These are phyloP conservation scores for Chrysoperla carnea DNA, from an alignment of 1,140 invertebrate species.

Conservation along the genomic window DNA sequence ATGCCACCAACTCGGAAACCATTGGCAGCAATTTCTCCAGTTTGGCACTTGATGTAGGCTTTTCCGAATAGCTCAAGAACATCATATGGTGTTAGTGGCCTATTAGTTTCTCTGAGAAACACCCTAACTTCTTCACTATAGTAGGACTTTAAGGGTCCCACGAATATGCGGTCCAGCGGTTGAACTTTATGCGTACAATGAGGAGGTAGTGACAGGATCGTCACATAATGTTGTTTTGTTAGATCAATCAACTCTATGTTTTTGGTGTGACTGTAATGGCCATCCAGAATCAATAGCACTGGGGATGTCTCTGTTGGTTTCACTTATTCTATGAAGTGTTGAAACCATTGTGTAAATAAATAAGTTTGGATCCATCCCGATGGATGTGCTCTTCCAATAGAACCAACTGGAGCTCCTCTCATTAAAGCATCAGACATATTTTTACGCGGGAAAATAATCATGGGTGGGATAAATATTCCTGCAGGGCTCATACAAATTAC, in stretches of 20 bases:
- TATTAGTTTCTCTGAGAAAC: too few relatives aligned
- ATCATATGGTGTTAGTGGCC: too few relatives aligned
- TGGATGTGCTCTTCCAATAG: slow-evolving; percentile 16
- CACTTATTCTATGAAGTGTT: slow-evolving; percentile 9
- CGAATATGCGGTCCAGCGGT: too few relatives aligned
- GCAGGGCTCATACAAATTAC: slow-evolving; percentile 15
- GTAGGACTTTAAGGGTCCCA: too few relatives aligned
- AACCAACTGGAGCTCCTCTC: slow-evolving; percentile 16
- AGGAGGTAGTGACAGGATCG: slow-evolving; percentile 10
- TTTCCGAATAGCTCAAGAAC: too few relatives aligned
- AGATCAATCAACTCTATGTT: too few relatives aligned
- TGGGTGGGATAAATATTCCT: slow-evolving; percentile 17
- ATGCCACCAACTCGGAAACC: too few relatives aligned
- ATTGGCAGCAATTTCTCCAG: too few relatives aligned
- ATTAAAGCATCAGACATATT: slow-evolving; percentile 13
- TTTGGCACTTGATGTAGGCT: too few relatives aligned
- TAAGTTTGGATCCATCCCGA: slow-evolving; percentile 9
- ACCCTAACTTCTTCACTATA: too few relatives aligned
- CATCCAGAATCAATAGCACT: slow-evolving; percentile 13
- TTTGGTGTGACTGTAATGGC: too few relatives aligned
- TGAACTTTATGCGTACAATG: neutral
- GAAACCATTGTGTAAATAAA: slow-evolving; percentile 13
- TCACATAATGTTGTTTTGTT: too few relatives aligned
- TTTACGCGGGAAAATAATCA: slow-evolving; percentile 20
- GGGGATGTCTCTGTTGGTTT: slow-evolving; percentile 8